Evolutionary conservation across 1,140 invertebrate species (phyloP).

Genomic region (Drosophila athabasca): DNA sequence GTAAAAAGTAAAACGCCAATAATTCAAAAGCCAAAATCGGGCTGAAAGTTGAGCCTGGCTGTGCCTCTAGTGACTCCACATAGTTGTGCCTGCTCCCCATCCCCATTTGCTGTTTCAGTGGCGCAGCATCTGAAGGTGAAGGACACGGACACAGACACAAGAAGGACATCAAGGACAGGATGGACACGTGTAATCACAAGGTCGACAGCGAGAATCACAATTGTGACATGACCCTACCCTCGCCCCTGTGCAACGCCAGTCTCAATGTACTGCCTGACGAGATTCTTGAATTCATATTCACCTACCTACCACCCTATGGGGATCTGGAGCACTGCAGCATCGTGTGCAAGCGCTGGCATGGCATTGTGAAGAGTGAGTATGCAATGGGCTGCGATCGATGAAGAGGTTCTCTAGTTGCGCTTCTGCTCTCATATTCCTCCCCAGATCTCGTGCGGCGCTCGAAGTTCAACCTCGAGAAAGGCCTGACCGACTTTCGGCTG

Average conservation of each 20-base stretch:
- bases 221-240: slow-evolving; percentile 28
- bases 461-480: slow-evolving; percentile 74
- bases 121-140: slow-evolving; percentile 33
- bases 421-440: neutral
- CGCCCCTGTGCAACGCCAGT: slow-evolving; percentile 22
- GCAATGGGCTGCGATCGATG: neutral
- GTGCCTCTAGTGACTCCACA: no score
- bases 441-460: slow-evolving; percentile 78
- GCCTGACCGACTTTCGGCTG: slow-evolving; percentile 70
- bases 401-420: neutral
- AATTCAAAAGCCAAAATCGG: no score
- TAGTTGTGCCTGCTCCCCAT: neutral
- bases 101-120: slow-evolving; percentile 21
- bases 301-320: slow-evolving; percentile 94
- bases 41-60: no score
- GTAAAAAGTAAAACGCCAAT: no score
- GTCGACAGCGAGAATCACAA: slow-evolving; percentile 50
- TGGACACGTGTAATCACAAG: slow-evolving; percentile 63
- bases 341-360: slow-evolving; percentile 94
- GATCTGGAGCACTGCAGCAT: slow-evolving; percentile 93
- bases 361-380: slow-evolving; percentile 90
- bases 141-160: slow-evolving; percentile 3
- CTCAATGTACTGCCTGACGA: slow-evolving; percentile 91
- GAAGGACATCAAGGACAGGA: slow-evolving; percentile 38
- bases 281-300: slow-evolving; percentile 95